phyloP scores from a whole-genome alignment of 2,797 vertebrate genomes.

The Zenarchopterus dispar region DNA sequence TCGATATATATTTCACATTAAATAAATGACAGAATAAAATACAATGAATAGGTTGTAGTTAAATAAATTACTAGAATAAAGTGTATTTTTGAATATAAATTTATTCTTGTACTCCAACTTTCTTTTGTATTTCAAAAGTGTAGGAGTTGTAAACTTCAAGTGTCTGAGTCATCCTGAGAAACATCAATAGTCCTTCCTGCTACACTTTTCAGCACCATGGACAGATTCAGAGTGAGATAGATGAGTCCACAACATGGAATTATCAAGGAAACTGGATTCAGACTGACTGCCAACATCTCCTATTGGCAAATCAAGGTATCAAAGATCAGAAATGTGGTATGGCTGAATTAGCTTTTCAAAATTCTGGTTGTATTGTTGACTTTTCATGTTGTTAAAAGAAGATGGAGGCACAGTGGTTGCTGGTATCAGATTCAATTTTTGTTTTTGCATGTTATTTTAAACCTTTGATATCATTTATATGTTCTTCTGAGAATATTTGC shows the following conservation, averaged over 20 bases:
- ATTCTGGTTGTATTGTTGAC: no score
- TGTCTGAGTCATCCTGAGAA: slow-evolving; percentile 7
- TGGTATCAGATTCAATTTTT: no score
- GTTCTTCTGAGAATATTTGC: no score
- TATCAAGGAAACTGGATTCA: neutral
- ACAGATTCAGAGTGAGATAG: slow-evolving; percentile 16
- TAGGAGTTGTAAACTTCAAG: neutral
- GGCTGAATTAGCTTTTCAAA: no score
- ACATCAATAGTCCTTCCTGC: slow-evolving; percentile 3
- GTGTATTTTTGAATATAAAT: neutral
- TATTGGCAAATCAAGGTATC: neutral
- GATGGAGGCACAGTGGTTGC: no score
- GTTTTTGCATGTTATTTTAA: no score
- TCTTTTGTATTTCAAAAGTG: neutral
- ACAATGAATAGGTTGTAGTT: no score
- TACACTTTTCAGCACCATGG: slow-evolving; percentile 28
- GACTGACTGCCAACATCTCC: neutral
- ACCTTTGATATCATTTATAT: no score
- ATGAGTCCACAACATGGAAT: neutral
- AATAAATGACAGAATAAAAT: no score
- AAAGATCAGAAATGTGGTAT: neutral
- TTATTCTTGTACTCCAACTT: neutral
- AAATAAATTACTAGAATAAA: neutral
- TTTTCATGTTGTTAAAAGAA: no score
- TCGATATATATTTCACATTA: no score